A percentile compares a stretch with the other conserved stretches of the same genome.
Conservation (phyloP, 2,888 invertebrate species). For the Amorpha juglandis region DNA sequence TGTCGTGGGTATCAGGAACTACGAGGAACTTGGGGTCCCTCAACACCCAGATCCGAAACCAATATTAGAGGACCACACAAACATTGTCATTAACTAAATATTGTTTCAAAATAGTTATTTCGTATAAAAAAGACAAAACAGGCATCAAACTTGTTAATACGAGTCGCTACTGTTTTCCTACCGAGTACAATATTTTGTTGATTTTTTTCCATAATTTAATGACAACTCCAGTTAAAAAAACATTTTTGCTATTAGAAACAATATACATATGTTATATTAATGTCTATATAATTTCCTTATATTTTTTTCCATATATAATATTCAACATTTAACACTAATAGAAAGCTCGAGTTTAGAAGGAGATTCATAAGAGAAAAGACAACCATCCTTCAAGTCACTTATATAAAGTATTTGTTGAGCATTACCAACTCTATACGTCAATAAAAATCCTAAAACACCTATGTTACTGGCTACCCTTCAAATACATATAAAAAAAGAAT, state of each 20-base stretch:
- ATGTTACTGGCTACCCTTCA: conserved; percentile 8
- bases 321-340: conserved; percentile 58
- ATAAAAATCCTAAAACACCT: conserved; percentile 32
- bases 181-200: not conserved
- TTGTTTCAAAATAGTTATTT: too few relatives aligned
- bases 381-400: conserved; percentile 67
- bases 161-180: not conserved
- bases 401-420: conserved; percentile 60
- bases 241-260: not conserved
- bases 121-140: too few relatives aligned
- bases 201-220: not conserved
- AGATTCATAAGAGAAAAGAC: conserved; percentile 76
- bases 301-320: conserved; percentile 27
- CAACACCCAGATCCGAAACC: too few relatives aligned
- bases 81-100: too few relatives aligned
- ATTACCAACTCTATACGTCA: conserved; percentile 55
- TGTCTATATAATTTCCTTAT: conserved; percentile 29
- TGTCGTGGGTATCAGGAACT: too few relatives aligned
- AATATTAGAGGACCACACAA: too few relatives aligned
- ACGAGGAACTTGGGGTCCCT: too few relatives aligned
- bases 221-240: not conserved
- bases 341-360: conserved; percentile 80
- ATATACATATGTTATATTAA: conserved; percentile 17
- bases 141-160: too few relatives aligned
- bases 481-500: conserved; percentile 25